phyloP scores from a whole-genome alignment of 2,888 invertebrate species.

The Patella depressa region DNA sequence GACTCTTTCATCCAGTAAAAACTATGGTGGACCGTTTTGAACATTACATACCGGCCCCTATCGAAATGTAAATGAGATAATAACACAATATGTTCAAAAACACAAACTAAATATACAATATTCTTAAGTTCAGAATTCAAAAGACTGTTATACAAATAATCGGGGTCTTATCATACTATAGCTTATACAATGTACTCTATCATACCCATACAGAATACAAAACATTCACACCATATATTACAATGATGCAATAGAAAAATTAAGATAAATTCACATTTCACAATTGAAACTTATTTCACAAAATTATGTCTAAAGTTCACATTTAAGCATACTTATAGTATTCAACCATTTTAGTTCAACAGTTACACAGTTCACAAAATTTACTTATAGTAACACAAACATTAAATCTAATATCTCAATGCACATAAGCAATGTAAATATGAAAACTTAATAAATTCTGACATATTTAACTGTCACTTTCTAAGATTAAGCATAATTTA shows the following conservation, averaged over 20 bases:
- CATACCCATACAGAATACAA: background rate
- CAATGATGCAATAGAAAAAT: background rate
- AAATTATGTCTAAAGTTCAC: background rate
- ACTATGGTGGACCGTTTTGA: background rate
- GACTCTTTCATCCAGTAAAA: background rate
- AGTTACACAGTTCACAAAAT: too few species aligned
- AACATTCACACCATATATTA: background rate
- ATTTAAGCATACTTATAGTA: too few species aligned
- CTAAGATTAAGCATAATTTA: too few species aligned
- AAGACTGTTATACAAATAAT: background rate
- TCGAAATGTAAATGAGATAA: conserved; percentile 7
- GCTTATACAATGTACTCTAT: too few species aligned
- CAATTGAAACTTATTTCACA: too few species aligned
- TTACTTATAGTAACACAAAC: too few species aligned
- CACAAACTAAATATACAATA: background rate
- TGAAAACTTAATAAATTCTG: background rate
- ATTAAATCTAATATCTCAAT: too few species aligned
- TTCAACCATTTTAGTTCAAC: too few species aligned
- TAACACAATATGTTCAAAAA: background rate
- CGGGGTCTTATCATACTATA: background rate
- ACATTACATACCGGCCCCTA: conserved; percentile 8
- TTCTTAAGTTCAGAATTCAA: background rate
- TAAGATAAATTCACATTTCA: background rate
- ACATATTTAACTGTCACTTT: background rate
- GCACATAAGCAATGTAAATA: too few species aligned